Evolutionary conservation across 2,888 invertebrate species (phyloP).

Genomic region (Dolichopus griseipennis): DNA sequence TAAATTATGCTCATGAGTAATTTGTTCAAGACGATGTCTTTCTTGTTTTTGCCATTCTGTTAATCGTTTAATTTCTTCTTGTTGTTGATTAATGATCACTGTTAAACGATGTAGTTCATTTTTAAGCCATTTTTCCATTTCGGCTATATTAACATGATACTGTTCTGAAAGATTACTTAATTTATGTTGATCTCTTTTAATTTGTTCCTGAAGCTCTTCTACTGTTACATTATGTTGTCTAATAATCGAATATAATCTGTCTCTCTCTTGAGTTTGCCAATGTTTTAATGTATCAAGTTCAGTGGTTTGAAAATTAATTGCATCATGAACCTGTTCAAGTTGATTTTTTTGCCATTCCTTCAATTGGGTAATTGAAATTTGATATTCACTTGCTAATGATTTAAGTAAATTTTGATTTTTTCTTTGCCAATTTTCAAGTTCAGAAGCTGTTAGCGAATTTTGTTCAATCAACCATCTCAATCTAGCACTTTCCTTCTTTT

Average conservation of each 20-base stretch:
- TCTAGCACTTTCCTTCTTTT: constrained; percentile 34
- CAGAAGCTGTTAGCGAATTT: constrained; percentile 33
- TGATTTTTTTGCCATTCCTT: constrained; percentile 37
- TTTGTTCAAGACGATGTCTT: constrained; percentile 33
- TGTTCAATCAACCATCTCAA: constrained; percentile 40
- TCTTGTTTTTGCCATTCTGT: constrained; percentile 38
- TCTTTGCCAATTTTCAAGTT: constrained; percentile 36
- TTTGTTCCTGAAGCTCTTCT: constrained; percentile 33
- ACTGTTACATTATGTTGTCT: constrained; percentile 37
- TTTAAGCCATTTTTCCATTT: constrained; percentile 37
- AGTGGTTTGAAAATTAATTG: constrained; percentile 32
- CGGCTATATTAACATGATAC: constrained; percentile 36
- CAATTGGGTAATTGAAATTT: constrained; percentile 31
- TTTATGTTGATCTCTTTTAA: constrained; percentile 34
- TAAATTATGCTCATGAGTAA: constrained; percentile 35
- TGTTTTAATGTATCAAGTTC: constrained; percentile 25
- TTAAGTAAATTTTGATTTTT: constrained; percentile 31
- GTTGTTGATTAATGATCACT: constrained; percentile 33
- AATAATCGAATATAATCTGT: constrained; percentile 33
- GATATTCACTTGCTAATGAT: constrained; percentile 29
- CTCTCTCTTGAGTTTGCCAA: constrained; percentile 30
- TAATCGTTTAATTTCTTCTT: constrained; percentile 34
- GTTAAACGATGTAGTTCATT: constrained; percentile 34
- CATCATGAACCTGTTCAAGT: constrained; percentile 31
- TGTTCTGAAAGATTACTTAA: constrained; percentile 31